Evolutionary conservation across 2,888 invertebrate species (phyloP), one percentile per base, ranked within the genome.

Genomic region (Acronicta alni): DNA sequence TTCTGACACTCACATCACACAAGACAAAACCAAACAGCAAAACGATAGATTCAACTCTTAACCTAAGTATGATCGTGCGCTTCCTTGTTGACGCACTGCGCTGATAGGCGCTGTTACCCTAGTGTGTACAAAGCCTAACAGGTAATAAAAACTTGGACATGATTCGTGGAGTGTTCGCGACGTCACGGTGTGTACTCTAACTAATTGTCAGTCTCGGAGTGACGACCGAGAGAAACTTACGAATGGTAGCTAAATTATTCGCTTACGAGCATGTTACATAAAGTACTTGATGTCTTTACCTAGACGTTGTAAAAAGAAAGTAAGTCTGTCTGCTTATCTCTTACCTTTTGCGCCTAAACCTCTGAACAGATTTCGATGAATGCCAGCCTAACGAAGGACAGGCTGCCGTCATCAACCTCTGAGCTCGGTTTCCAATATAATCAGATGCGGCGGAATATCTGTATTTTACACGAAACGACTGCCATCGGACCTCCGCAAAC

Each of bases 71-170:
- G 12, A 12, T 12, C 30, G 4, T 3, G n/a, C 35, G n/a, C 1
- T 35, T 1, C 0, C 1, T 35, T 1, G 2, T 6, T n/a, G n/a
- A 35, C 5, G 35, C 35, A 35, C n/a, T 35, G 35, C 35, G 1
- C 35, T 35, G n/a, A 35, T 35, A n/a, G 7, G n/a, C n/a, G n/a
- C 35, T 35, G 6, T 35, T 35, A 35, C n/a, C 35, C 14, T 35
- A n/a, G 35, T 35, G 2, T 35, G 35, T n/a, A n/a, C 35, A 35
- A n/a, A 35, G 6, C n/a, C 35, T 35, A 35, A 35, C 23, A 15
- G 14, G 55, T 17, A 15, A 52, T 26, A 61, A 66, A 66, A 66
- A 66, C 17, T 1, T 35, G 30, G 15, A 14, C 47, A 47, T 52
- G 61, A 61, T 41, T 59, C 37, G 17, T 45, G 47, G 20, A 15